Conservation (phyloP, 2,113 vertebrate genomes). For the Empidonax traillii region DNA sequence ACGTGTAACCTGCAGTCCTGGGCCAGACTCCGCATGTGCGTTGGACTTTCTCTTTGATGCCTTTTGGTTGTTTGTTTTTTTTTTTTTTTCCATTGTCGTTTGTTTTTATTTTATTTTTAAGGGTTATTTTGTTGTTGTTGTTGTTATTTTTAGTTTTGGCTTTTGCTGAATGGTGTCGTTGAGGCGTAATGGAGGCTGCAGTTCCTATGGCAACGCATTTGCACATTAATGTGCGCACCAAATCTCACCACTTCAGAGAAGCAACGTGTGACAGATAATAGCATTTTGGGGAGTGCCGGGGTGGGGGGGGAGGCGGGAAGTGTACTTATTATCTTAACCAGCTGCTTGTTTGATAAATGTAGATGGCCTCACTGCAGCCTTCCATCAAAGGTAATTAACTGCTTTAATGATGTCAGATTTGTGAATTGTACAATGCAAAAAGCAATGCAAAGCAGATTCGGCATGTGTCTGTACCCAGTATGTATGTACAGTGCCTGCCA, state of each 20-base stretch:
- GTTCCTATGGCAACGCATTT: constrained; percentile 72
- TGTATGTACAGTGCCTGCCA: constrained; percentile 86
- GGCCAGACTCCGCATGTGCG: constrained; percentile 82
- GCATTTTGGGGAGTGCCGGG: constrained; percentile 1
- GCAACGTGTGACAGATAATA: constrained; percentile 39
- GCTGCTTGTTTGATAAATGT: constrained; percentile 60
- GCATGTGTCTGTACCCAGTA: constrained; percentile 88
- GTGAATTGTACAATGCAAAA: constrained; percentile 90
- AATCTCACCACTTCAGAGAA: constrained; percentile 51
- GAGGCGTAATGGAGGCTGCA: constrained; percentile 69
- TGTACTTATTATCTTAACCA: constrained; percentile 45
- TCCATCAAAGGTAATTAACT: constrained; percentile 67
- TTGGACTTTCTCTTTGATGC: constrained; percentile 80
- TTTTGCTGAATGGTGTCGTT: constrained; percentile 78
- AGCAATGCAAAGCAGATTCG: constrained; percentile 84
- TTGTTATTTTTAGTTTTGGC: constrained; percentile 63
- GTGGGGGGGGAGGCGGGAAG: background rate
- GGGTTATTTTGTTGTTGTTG: background rate
- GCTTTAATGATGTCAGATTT: constrained; percentile 84
- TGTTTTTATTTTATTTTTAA: constrained; percentile 11
- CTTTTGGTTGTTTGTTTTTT: constrained; percentile 24
- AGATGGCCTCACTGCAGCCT: constrained; percentile 59
- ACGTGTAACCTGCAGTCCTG: constrained; percentile 79
- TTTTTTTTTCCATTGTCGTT: constrained; percentile 46
- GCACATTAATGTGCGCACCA: constrained; percentile 62